Evolutionary conservation across 2,113 vertebrate species (phyloP).

Genomic region (Calidris pugnax): DNA sequence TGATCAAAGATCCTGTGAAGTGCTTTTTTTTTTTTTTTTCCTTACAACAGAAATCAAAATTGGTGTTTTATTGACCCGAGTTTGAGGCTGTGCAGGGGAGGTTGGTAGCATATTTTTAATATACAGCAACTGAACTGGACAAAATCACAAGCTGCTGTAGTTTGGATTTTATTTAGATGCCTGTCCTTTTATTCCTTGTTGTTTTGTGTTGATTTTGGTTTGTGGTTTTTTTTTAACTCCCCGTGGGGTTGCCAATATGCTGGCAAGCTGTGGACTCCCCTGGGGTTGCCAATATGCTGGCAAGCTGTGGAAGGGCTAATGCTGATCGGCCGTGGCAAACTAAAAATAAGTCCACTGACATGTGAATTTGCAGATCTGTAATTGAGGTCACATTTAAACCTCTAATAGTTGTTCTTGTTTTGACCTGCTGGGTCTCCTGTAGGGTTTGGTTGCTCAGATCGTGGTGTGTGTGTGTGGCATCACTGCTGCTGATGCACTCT

Average conservation of each 20-base stretch:
- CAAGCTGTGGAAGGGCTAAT: background rate
- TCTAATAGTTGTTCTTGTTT: accelerated
- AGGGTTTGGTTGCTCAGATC: background rate
- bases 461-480: background rate
- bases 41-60: background rate
- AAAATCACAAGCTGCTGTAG: background rate
- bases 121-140: background rate
- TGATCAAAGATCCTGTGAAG: background rate
- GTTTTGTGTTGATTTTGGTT: background rate
- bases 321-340: background rate
- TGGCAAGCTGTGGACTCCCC: background rate
- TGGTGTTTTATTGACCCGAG: accelerated
- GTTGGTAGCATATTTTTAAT: background rate
- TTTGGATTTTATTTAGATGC: background rate
- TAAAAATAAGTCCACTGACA: no score
- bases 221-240: background rate
- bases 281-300: background rate
- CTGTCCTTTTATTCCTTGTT: background rate
- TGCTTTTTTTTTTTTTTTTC: background rate
- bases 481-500: background rate
- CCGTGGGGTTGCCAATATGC: background rate
- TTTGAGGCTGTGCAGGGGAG: background rate
- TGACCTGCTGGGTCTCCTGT: background rate
- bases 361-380: background rate
- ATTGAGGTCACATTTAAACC: background rate